Conservation (phyloP, 1,140 invertebrate genomes). For the Harpegnathos saltator region DNA sequence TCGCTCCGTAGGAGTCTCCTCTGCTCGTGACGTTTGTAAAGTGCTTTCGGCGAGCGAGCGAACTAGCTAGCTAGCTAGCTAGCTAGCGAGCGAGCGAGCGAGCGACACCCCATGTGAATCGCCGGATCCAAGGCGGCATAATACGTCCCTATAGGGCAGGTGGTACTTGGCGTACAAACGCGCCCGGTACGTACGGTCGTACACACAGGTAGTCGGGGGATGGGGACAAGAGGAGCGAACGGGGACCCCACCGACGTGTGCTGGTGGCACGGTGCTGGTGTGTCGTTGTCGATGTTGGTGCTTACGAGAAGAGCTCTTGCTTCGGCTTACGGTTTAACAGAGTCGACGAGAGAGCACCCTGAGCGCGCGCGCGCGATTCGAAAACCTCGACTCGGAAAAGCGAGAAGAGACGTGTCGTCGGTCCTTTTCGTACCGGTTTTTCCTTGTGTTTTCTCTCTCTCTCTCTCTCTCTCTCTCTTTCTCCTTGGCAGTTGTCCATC, state of each 20-base stretch:
- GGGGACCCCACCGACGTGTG: neutral
- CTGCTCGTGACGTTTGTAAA: slow-evolving; percentile 56
- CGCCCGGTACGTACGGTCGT: neutral
- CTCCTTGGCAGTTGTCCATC: neutral
- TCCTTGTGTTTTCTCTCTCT: neutral
- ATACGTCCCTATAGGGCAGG: slow-evolving; percentile 74
- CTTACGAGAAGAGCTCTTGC: slow-evolving; percentile 5
- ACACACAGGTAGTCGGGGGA: slow-evolving; percentile 50
- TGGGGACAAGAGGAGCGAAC: too few species aligned
- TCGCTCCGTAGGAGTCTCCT: slow-evolving; percentile 15
- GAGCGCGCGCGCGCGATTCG: neutral
- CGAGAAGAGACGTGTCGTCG: slow-evolving; percentile 22
- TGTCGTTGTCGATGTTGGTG: too few species aligned
- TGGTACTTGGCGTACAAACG: slow-evolving; percentile 68
- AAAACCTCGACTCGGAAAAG: slow-evolving; percentile 60
- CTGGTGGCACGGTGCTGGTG: too few species aligned
- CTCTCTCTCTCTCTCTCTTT: neutral
- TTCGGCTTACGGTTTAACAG: slow-evolving; percentile 56
- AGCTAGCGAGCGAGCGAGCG: slow-evolving; percentile 51
- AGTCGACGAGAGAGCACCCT: slow-evolving; percentile 31
- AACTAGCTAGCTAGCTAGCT: too few species aligned
- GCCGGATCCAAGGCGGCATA: slow-evolving; percentile 70
- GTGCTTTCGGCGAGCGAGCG: slow-evolving; percentile 3
- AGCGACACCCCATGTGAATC: slow-evolving; percentile 69
- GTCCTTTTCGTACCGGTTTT: neutral